Conservation (phyloP, 2,888 invertebrate species). For the Drosophila antonietae region DNA sequence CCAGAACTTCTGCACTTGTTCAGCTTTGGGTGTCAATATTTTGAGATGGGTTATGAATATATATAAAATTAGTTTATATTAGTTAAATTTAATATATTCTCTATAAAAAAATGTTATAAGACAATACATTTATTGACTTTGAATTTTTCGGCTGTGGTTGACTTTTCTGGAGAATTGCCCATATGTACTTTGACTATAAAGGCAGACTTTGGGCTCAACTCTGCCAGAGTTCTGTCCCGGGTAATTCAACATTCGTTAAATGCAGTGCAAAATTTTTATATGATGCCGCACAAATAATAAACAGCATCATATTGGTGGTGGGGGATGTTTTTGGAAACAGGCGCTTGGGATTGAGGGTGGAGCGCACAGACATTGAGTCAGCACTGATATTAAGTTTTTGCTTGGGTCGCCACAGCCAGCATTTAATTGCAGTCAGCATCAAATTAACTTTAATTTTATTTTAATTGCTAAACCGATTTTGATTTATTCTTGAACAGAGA, state of each 20-base stretch:
- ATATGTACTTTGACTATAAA: conserved; percentile 32
- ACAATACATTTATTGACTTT: too few species aligned
- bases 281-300: conserved; percentile 70
- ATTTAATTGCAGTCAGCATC: conserved; percentile 74
- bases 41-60: too few species aligned
- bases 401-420: conserved; percentile 18
- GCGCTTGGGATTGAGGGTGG: background rate
- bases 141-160: too few species aligned
- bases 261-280: conserved; percentile 78
- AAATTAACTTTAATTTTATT: conserved; percentile 67
- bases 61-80: too few species aligned
- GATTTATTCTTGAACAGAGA: conserved; percentile 19
- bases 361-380: conserved; percentile 3
- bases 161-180: too few species aligned
- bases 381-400: conserved; percentile 12
- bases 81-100: too few species aligned
- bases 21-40: too few species aligned
- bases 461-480: conserved; percentile 67
- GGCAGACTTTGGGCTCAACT: conserved; percentile 20
- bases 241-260: conserved; percentile 75
- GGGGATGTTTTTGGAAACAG: background rate
- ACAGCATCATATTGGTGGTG: conserved; percentile 19
- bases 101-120: too few species aligned
- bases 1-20: too few species aligned
- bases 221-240: conserved; percentile 36